Base-by-base conservation (phyloP, 2,797 vertebrate species). In the Myripristis murdjan region DNA sequence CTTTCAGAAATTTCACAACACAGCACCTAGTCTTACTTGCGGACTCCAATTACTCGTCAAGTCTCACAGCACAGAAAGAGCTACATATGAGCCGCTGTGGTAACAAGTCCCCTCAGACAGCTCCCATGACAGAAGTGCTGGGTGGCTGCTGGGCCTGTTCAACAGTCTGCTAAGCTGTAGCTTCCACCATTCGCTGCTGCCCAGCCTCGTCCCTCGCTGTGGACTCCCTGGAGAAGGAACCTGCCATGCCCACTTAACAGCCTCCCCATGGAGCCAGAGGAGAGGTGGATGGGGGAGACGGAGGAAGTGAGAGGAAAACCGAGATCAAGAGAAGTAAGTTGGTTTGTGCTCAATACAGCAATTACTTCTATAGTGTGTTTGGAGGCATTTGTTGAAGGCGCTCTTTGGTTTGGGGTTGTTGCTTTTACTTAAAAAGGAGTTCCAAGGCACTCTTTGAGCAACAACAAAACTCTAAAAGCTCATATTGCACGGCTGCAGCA, bases 101-200 rank as follows among this genome's bases (percentile, higher is more conserved):
- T 86, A 79, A 80, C 72, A 68, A 56, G 75, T 82, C 82, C 77
- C 82, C 20, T 69, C 71, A 74, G 83, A 83, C 84, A 72, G 77
- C 73, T 70, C 57, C 57, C 76, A 59, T 84, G 85, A 73, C 70
- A 44, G 72, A 69, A 10, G 59, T 22, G 62, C 64, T 31, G n/a
- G 70, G 58, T 70, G 71, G 82, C 69, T 81, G 63, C 74, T 63
- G 67, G 46, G 61, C 41, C 69, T 75, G 65, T 58, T n/a, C 56
- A 49, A 68, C 77, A 81, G 74, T 53, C 56, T 60, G 68, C 79
- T 81, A 54, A 87, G 61, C 48, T 82, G 72, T 68, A 67, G 14
- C 20, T 2, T n/a, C 8, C 24, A 23, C 69, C 60, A 77, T 59
- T 81, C 65, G 16, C 70, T 70, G 75, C 69, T 78, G 23, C 28